Evolutionary conservation across 2,888 invertebrate species (phyloP).

Genomic region (Oscheius onirici): DNA sequence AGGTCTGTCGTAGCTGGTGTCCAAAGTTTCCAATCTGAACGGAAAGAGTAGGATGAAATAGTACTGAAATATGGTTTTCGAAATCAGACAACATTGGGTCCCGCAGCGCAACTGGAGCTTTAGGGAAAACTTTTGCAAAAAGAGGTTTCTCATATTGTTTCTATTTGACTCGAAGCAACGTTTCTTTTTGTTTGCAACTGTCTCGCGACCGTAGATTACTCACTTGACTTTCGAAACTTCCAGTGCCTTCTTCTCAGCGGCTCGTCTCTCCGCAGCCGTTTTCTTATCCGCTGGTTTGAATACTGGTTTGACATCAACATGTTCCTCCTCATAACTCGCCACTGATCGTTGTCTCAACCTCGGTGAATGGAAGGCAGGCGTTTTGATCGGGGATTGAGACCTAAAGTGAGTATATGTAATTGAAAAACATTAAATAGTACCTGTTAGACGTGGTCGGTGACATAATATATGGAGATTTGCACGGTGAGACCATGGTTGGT

Average conservation of each 20-base stretch:
- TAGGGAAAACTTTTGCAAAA: too few relatives aligned
- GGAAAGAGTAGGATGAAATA: not conserved
- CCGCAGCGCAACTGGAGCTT: too few relatives aligned
- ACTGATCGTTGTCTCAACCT: not conserved
- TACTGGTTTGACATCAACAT: constrained; percentile 10
- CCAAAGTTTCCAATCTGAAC: not conserved
- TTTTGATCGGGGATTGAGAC: constrained; percentile 21
- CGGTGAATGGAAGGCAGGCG: constrained; percentile 14
- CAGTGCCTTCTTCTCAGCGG: not conserved
- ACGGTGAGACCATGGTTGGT: constrained; percentile 20
- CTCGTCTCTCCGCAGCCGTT: not conserved
- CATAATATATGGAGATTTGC: constrained; percentile 23
- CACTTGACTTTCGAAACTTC: not conserved
- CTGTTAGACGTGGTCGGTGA: constrained; percentile 7
- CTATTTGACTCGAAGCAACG: too few relatives aligned
- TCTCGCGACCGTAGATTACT: too few relatives aligned
- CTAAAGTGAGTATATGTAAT: too few relatives aligned
- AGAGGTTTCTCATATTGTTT: too few relatives aligned
- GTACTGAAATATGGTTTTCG: too few relatives aligned
- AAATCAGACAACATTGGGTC: too few relatives aligned
- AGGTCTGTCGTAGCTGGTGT: not conserved
- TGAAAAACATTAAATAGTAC: too few relatives aligned
- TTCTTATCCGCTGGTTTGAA: not conserved
- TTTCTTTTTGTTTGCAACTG: too few relatives aligned
- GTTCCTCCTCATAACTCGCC: constrained; percentile 2